Base-by-base conservation (phyloP, 2,888 invertebrate genomes). In the Lepidochitona cinerea region DNA sequence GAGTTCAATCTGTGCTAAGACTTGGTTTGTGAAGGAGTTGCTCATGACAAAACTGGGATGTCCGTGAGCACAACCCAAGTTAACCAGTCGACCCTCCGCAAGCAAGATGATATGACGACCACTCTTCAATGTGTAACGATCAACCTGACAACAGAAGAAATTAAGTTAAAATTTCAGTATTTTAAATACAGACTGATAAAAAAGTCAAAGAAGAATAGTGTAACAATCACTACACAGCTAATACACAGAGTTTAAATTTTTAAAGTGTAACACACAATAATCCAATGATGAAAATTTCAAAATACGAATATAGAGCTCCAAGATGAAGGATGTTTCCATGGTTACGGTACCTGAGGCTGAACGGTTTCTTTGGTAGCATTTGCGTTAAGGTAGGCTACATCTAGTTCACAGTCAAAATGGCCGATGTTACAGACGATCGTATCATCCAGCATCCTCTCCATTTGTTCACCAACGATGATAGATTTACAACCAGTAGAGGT, bases 1-100 rank as follows among this genome's bases (percentile, higher is more conserved):
- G 79, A 99, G 92, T 91, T 99, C 99, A 89, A 99, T 97, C 92
- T 99, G 99, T 53, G 99, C 99, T 78, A 99, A 92, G n/a, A 96
- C 96, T 93, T 99, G 99, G 91, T 99, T 99, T 70, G 98, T 96
- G 90, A 99, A 99, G 0, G 99, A 99, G 91, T 97, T 98, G 79
- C 97, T 97, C 99, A 99, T 99, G 23, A 99, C 99, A 91, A 99
- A 99, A 71, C 97, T 97, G 5, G 99, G 96, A 92, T 99, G 99
- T 41, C 99, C 99, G 87, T 96, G 98, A 37, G 99, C 99, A 92
- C 99, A 99, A 72, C 99, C 99, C 81, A 99, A 93, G 91, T 99
- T 99, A 4, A 98, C 98, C 74, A 99, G 93, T 81, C 99, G 95
- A 49, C 99, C 99, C 91, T 98, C 96, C 35, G 99, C 99, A 77